phyloP scores from a whole-genome alignment of 2,113 vertebrate genomes.

The Myodes glareolus region DNA sequence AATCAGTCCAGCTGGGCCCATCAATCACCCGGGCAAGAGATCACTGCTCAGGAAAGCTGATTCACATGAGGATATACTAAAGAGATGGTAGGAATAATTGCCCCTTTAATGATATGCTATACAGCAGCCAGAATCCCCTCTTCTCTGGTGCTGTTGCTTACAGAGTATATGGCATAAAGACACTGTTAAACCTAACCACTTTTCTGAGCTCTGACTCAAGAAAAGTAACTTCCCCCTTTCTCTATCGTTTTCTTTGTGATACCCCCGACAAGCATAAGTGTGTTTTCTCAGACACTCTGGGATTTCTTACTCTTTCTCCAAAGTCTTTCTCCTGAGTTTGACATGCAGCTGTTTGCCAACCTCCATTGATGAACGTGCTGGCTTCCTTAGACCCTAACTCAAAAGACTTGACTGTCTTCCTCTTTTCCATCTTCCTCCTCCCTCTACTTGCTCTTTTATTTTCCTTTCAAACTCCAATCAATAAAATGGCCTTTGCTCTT shows the following conservation, averaged over 20 bases:
- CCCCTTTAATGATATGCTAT: background rate
- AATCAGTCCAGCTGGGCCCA: background rate
- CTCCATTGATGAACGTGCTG: background rate
- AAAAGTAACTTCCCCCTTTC: background rate
- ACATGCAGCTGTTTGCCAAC: background rate
- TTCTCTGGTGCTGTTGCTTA: too few species aligned
- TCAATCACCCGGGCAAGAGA: background rate
- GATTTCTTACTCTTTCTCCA: background rate
- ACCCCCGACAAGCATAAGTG: too few species aligned
- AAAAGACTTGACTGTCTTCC: background rate
- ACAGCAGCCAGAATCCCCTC: background rate
- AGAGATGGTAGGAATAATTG: background rate
- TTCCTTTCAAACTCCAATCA: background rate
- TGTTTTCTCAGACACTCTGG: background rate
- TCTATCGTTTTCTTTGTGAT: background rate
- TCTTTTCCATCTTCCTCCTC: background rate
- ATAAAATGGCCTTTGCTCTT: background rate
- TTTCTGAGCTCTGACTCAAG: background rate
- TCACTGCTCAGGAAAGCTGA: background rate
- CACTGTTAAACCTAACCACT: background rate
- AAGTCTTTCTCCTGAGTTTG: background rate
- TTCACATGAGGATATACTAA: background rate
- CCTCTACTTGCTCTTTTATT: too few species aligned
- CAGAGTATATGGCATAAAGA: background rate
- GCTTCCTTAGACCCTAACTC: background rate